These are phyloP conservation scores for Carollia perspicillata DNA, from an alignment of 2,113 vertebrate genomes.

Conservation along the genomic window DNA sequence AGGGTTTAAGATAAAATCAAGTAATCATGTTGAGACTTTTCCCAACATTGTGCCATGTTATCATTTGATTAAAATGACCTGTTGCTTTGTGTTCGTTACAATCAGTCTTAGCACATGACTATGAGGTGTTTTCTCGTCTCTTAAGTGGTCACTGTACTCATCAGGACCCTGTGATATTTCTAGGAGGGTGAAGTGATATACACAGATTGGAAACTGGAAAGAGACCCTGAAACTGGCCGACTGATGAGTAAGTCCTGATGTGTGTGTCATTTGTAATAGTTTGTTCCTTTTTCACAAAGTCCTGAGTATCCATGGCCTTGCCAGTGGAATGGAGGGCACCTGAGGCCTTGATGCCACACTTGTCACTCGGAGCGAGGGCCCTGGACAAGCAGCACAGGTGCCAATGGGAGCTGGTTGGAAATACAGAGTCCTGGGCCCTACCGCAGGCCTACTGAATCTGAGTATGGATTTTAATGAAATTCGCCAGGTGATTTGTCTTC, in stretches of 20 bases:
- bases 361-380: background rate
- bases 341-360: background rate
- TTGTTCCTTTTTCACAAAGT: background rate
- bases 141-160: background rate
- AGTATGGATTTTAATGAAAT: background rate
- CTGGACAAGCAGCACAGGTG: background rate
- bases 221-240: constrained; percentile 69
- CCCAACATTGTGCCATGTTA: background rate
- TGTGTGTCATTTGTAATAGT: background rate
- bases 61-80: background rate
- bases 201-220: constrained; percentile 72
- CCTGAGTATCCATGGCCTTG: background rate
- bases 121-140: background rate
- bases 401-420: background rate
- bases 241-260: constrained; percentile 41
- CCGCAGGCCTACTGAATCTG: background rate
- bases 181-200: constrained; percentile 75
- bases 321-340: background rate
- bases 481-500: background rate
- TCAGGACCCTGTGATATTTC: background rate
- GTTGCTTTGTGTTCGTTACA: background rate
- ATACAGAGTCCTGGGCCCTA: background rate
- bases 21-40: background rate
- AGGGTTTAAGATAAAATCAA: background rate
- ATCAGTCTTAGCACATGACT: background rate